These are phyloP conservation scores for Tigriopus californicus DNA, from an alignment of 2,888 invertebrate genomes.

Conservation along the genomic window DNA sequence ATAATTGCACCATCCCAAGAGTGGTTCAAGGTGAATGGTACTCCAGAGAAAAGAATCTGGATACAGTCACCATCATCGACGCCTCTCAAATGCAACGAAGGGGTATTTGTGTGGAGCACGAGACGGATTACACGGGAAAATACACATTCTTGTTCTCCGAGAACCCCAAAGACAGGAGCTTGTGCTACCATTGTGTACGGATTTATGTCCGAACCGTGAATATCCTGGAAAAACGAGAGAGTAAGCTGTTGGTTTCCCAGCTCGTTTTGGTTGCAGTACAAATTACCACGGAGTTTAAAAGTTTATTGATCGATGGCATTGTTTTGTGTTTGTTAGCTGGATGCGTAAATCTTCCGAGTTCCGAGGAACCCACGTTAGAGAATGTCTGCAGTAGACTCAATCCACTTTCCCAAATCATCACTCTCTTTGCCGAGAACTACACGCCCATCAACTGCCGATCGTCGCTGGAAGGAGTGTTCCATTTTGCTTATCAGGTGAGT, in stretches of 20 bases:
- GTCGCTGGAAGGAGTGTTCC: conserved; percentile 88
- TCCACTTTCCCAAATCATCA: conserved; percentile 45
- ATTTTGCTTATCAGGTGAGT: conserved; percentile 60
- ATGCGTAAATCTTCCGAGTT: conserved; percentile 47
- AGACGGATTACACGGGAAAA: not conserved
- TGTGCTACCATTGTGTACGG: conserved; percentile 66
- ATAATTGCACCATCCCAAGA: conserved; percentile 12
- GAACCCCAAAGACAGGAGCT: not conserved
- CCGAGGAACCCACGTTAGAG: conserved; percentile 45
- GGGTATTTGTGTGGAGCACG: conserved; percentile 10
- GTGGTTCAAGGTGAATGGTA: conserved; percentile 15
- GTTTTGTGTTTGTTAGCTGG: conserved; percentile 33
- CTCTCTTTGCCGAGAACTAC: conserved; percentile 72
- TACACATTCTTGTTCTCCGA: conserved; percentile 11
- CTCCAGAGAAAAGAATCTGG: conserved; percentile 13
- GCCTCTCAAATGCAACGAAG: conserved; percentile 3
- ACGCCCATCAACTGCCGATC: conserved; percentile 77
- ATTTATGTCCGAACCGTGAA: conserved; percentile 67
- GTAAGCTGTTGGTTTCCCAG: conserved; percentile 31
- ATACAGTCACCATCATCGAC: conserved; percentile 13
- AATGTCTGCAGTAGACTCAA: conserved; percentile 54
- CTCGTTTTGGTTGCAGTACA: not conserved
- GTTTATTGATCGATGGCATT: not conserved
- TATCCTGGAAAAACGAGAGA: conserved; percentile 69
- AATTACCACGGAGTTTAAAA: not conserved